These are phyloP conservation scores for Drosophila testacea DNA, from an alignment of 2,888 invertebrate genomes.

Conservation along the genomic window DNA sequence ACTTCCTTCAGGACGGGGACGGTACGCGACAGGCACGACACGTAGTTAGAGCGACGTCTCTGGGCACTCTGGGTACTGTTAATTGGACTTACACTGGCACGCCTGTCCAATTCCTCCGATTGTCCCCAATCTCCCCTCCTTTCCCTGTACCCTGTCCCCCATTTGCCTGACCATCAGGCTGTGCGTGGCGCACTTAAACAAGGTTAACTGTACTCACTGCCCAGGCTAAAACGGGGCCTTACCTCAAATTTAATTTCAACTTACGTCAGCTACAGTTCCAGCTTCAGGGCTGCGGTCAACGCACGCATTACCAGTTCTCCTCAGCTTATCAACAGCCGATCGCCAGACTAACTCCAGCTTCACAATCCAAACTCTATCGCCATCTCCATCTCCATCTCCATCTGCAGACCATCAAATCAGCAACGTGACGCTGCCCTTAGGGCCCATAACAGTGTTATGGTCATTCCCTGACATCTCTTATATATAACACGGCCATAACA, in stretches of 20 bases:
- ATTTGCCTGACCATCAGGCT: slow-evolving; percentile 29
- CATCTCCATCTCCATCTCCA: slow-evolving; percentile 37
- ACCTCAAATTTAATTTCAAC: slow-evolving; percentile 75
- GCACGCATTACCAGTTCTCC: slow-evolving; percentile 77
- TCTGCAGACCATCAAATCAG: slow-evolving; percentile 73
- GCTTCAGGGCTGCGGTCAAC: slow-evolving; percentile 73
- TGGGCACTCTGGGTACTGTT: slow-evolving; percentile 68
- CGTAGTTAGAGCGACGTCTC: slow-evolving; percentile 54
- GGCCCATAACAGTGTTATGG: slow-evolving; percentile 64
- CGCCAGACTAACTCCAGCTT: slow-evolving; percentile 45
- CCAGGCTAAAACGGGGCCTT: slow-evolving; percentile 53
- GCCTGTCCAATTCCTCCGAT: slow-evolving; percentile 41
- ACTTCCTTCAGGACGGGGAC: slow-evolving; percentile 71
- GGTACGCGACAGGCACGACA: slow-evolving; percentile 36
- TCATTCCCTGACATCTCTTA: slow-evolving; percentile 34
- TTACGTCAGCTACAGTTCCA: slow-evolving; percentile 63
- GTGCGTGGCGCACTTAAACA: slow-evolving; percentile 80
- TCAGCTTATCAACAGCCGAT: slow-evolving; percentile 66
- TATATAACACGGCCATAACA: slow-evolving; percentile 75
- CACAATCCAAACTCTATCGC: slow-evolving; percentile 22
- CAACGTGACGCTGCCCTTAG: slow-evolving; percentile 79
- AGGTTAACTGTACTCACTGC: slow-evolving; percentile 76
- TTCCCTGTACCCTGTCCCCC: background rate
- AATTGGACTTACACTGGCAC: slow-evolving; percentile 70
- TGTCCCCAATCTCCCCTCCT: slow-evolving; percentile 3